phyloP scores from a whole-genome alignment of 1,140 invertebrate species.

The Plectus sambesii region DNA sequence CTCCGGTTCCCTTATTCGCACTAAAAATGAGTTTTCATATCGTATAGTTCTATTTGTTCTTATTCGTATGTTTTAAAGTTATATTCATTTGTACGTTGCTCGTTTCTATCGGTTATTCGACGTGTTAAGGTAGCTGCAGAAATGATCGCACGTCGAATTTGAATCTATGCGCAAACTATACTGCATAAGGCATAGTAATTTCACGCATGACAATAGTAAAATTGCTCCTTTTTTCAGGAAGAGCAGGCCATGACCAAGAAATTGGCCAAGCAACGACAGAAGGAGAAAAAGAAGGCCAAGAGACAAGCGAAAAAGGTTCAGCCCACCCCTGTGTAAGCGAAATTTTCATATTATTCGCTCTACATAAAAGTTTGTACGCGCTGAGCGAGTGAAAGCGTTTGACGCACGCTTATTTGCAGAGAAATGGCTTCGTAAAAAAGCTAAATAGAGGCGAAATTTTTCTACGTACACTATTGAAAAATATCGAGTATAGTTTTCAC shows the following conservation, averaged over 20 bases:
- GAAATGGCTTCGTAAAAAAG: constrained; percentile 3
- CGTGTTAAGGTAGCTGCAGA: too few species aligned
- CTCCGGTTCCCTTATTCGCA: too few species aligned
- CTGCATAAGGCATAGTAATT: constrained; percentile 56
- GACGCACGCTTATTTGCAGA: constrained; percentile 1
- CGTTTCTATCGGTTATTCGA: too few species aligned
- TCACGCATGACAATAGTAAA: constrained; percentile 1
- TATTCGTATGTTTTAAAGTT: too few species aligned
- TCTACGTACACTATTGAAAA: constrained; percentile 7
- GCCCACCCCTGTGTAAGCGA: too few species aligned
- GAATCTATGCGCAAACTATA: too few species aligned
- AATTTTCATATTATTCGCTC: too few species aligned
- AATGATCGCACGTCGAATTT: too few species aligned
- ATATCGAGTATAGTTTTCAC: too few species aligned
- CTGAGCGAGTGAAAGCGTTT: constrained; percentile 13
- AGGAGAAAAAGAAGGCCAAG: constrained; percentile 39
- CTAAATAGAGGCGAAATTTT: not conserved
- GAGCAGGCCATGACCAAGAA: constrained; percentile 24
- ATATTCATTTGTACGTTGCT: too few species aligned
- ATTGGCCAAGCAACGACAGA: constrained; percentile 35
- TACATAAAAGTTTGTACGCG: too few species aligned
- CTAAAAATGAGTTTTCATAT: constrained; percentile 8
- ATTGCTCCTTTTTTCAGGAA: constrained; percentile 16
- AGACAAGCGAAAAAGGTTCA: constrained; percentile 26
- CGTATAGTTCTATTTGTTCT: too few species aligned